These are phyloP conservation scores for Nomada fabriciana DNA, from an alignment of 2,888 invertebrate genomes.

Conservation along the genomic window DNA sequence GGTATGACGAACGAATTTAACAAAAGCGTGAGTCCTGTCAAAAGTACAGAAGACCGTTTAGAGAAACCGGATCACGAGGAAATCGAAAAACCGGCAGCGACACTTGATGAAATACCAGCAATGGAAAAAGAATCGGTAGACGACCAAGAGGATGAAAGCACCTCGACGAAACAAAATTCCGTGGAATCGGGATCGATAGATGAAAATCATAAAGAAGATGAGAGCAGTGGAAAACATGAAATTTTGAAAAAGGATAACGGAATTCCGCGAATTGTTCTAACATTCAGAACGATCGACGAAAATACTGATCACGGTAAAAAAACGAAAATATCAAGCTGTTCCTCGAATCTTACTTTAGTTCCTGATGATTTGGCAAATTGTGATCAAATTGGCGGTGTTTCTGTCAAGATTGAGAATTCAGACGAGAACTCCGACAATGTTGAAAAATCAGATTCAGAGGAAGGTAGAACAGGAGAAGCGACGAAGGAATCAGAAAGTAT, in stretches of 20 bases:
- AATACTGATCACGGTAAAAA: constrained; percentile 83
- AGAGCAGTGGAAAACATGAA: constrained; percentile 63
- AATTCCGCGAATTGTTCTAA: constrained; percentile 87
- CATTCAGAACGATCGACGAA: constrained; percentile 86
- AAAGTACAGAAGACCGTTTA: constrained; percentile 56
- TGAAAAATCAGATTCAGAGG: constrained; percentile 86
- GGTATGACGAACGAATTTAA: constrained; percentile 84
- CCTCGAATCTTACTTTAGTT: constrained; percentile 80
- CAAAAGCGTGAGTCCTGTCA: constrained; percentile 72
- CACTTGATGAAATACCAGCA: constrained; percentile 28
- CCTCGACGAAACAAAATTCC: constrained; percentile 29
- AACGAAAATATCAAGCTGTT: constrained; percentile 82
- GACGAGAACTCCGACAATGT: constrained; percentile 78
- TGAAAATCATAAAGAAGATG: constrained; percentile 61
- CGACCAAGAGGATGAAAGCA: constrained; percentile 26
- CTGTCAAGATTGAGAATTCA: constrained; percentile 82
- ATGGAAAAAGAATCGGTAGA: constrained; percentile 39
- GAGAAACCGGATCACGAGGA: constrained; percentile 61
- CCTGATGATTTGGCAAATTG: constrained; percentile 81
- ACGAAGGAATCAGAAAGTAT: constrained; percentile 52
- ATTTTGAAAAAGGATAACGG: constrained; percentile 76
- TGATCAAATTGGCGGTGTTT: constrained; percentile 82
- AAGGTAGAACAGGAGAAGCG: constrained; percentile 61
- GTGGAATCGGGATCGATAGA: constrained; percentile 18
- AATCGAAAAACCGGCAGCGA: constrained; percentile 43